These are phyloP conservation scores for Chrysemys picta DNA, from an alignment of 2,113 vertebrate genomes.

Conservation along the genomic window DNA sequence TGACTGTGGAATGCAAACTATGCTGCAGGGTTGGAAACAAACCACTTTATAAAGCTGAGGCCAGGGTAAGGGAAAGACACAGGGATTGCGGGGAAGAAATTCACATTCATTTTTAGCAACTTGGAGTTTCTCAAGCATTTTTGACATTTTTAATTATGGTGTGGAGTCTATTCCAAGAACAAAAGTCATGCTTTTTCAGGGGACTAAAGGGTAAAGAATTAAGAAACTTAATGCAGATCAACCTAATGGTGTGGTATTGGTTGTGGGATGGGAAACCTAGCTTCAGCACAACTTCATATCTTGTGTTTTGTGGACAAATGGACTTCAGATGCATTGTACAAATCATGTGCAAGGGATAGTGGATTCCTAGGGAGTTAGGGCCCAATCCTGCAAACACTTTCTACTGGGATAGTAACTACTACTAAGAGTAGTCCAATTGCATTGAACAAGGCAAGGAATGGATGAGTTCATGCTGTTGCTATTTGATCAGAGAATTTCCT, in stretches of 20 bases:
- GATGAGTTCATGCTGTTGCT: not conserved
- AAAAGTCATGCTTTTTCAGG: constrained; percentile 25
- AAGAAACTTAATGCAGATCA: constrained; percentile 29
- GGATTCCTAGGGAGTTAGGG: not conserved
- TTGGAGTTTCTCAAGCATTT: constrained; percentile 71
- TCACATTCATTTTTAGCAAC: constrained; percentile 67
- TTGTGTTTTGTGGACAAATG: constrained; percentile 38
- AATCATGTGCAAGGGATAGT: constrained; percentile 40
- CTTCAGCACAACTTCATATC: constrained; percentile 27
- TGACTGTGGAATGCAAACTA: constrained; percentile 77
- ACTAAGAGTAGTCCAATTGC: not conserved
- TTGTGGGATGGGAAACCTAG: constrained; percentile 33
- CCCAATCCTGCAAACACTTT: not conserved
- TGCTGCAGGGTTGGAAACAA: constrained; percentile 70
- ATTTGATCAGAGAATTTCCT: not conserved
- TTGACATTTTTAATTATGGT: constrained; percentile 67
- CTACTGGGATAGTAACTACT: not conserved
- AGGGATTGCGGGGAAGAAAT: constrained; percentile 42
- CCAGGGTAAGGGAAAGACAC: constrained; percentile 60
- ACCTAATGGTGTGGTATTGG: not conserved
- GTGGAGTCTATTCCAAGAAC: constrained; percentile 47
- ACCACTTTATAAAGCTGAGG: constrained; percentile 65
- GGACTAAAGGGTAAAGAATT: constrained; percentile 34
- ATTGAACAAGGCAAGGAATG: not conserved
- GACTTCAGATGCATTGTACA: constrained; percentile 59